Conservation (phyloP, 1,140 invertebrate genomes). For the Hylaeus volcanicus region DNA sequence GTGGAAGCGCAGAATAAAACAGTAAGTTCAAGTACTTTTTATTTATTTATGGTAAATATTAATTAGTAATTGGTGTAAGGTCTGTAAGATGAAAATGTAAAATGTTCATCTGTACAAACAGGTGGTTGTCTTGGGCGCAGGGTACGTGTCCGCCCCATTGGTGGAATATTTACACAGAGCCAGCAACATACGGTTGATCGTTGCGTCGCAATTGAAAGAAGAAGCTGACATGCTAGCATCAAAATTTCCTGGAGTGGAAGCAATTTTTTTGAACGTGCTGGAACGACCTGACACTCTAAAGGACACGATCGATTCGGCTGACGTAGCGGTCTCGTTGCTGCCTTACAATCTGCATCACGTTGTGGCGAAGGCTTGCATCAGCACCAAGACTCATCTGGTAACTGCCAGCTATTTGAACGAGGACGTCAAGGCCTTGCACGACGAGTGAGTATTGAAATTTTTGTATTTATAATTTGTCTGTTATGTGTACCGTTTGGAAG, state of each 20-base stretch:
- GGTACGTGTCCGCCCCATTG: conserved; percentile 95
- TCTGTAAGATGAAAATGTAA: too few species aligned
- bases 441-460: conserved; percentile 82
- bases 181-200: conserved; percentile 88
- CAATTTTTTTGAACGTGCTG: conserved; percentile 90
- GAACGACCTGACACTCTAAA: conserved; percentile 87
- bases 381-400: conserved; percentile 93
- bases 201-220: conserved; percentile 94
- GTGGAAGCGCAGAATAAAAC: conserved; percentile 61
- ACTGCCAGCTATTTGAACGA: conserved; percentile 97
- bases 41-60: background rate
- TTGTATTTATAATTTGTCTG: too few species aligned
- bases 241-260: conserved; percentile 89
- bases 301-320: conserved; percentile 87
- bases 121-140: conserved; percentile 96
- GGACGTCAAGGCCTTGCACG: conserved; percentile 89
- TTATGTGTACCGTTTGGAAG: too few species aligned
- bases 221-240: conserved; percentile 91
- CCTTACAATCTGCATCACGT: conserved; percentile 94
- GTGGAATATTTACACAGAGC: conserved; percentile 96
- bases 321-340: conserved; percentile 94
- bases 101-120: conserved; percentile 60
- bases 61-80: too few species aligned
- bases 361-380: conserved; percentile 93
- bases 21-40: conserved; percentile 28